phyloP scores from a whole-genome alignment of 2,797 vertebrate species.

The Oryzias dopingdopingensis region DNA sequence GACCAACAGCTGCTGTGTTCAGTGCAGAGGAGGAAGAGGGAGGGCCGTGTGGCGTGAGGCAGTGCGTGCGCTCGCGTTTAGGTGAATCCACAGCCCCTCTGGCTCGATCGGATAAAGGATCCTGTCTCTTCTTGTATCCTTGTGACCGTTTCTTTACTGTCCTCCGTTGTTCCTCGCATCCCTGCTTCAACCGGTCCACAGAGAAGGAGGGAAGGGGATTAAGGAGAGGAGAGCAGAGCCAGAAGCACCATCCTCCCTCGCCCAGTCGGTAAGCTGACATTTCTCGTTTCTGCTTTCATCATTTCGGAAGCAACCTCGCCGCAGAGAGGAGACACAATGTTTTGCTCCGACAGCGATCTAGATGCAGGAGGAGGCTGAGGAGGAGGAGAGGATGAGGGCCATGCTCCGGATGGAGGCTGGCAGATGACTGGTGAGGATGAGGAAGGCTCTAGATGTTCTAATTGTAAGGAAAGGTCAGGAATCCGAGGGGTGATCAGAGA shows the following conservation, averaged over 20 bases:
- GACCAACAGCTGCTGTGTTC: constrained; percentile 78
- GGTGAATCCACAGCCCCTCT: constrained; percentile 75
- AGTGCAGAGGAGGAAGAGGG: constrained; percentile 64
- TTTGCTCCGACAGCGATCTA: constrained; percentile 28
- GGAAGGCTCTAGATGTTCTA: constrained; percentile 9
- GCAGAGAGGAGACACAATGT: constrained; percentile 28
- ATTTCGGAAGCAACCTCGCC: constrained; percentile 9
- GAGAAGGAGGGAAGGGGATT: constrained; percentile 47
- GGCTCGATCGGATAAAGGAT: constrained; percentile 76
- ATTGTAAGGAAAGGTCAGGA: constrained; percentile 22
- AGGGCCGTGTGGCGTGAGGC: constrained; percentile 71
- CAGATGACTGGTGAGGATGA: constrained; percentile 20
- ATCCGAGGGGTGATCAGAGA: constrained; percentile 9
- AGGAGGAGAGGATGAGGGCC: constrained; percentile 47
- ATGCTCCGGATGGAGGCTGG: constrained; percentile 23
- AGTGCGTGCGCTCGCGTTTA: constrained; percentile 73
- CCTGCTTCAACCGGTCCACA: constrained; percentile 42
- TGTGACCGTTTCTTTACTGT: constrained; percentile 30
- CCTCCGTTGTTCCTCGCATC: constrained; percentile 63
- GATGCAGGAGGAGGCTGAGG: constrained; percentile 37
- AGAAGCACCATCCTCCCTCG: constrained; percentile 59
- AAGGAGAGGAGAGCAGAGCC: constrained; percentile 51
- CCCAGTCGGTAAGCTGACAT: constrained; percentile 73
- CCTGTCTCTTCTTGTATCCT: constrained; percentile 10
- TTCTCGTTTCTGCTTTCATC: constrained; percentile 11